These are phyloP conservation scores for Porites lobata DNA, from an alignment of 92 coral and sea anemone genomes.

Conservation along the genomic window DNA sequence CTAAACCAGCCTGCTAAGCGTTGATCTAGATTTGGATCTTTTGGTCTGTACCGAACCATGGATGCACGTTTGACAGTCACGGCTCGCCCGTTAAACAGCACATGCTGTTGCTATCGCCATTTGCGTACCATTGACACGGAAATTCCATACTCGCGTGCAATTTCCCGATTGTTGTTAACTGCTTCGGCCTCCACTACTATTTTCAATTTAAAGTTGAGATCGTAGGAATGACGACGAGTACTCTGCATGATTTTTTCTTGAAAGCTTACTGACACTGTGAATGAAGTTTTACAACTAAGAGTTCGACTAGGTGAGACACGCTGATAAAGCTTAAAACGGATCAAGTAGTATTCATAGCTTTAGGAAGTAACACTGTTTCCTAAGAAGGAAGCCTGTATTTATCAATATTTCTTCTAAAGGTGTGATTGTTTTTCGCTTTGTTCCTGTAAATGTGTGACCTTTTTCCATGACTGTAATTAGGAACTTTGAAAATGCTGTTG, in stretches of 20 bases:
- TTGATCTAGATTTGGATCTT: constrained; percentile 26
- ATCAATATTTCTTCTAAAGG: no score
- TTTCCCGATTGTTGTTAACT: no score
- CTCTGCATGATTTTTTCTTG: not conserved
- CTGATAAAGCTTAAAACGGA: not conserved
- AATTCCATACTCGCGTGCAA: no score
- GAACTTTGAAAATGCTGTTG: no score
- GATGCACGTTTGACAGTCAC: not conserved
- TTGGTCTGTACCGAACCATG: constrained; percentile 20
- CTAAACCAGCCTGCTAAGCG: constrained; percentile 30
- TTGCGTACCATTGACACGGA: no score
- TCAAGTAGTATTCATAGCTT: no score
- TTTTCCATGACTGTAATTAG: no score
- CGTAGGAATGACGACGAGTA: not conserved
- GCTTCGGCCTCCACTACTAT: not conserved
- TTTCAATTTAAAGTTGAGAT: not conserved
- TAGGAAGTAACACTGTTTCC: no score
- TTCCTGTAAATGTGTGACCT: no score
- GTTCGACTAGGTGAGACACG: not conserved
- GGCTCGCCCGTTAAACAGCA: not conserved
- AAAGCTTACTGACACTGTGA: not conserved
- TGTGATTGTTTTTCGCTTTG: no score
- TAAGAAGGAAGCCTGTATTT: no score
- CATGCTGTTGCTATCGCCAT: no score
- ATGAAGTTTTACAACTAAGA: not conserved